Evolutionary conservation across 2,113 vertebrate genomes (phyloP).

Genomic region (Egretta garzetta): DNA sequence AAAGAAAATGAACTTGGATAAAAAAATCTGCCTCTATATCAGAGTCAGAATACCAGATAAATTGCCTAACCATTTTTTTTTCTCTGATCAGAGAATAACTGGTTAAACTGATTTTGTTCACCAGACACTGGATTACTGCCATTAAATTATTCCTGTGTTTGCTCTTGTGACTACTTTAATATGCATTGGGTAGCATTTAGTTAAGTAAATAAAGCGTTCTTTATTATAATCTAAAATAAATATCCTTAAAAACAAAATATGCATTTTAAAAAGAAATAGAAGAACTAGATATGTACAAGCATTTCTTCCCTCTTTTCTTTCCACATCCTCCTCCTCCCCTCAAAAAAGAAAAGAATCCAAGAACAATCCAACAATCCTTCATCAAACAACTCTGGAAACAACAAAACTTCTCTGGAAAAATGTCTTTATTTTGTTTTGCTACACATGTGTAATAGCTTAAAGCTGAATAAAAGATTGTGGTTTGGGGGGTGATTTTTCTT

Average conservation of each 20-base stretch:
- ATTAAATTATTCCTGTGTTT: background rate
- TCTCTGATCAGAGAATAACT: background rate
- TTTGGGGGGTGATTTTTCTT: background rate
- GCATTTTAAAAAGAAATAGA: background rate
- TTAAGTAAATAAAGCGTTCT: background rate
- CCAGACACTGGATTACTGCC: background rate
- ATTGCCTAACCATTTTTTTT: background rate
- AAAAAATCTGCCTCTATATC: background rate
- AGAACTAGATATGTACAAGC: background rate
- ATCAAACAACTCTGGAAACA: background rate
- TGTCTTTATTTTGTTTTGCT: background rate
- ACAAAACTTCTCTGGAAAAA: background rate
- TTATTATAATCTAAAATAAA: background rate
- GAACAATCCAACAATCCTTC: background rate
- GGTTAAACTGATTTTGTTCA: background rate
- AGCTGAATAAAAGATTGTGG: background rate
- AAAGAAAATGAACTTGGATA: background rate
- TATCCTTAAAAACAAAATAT: background rate
- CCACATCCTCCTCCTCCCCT: background rate
- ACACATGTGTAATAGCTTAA: background rate
- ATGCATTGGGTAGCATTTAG: background rate
- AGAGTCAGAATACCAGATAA: background rate
- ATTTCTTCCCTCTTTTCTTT: background rate
- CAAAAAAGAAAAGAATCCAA: background rate
- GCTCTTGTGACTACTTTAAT: background rate